phyloP scores from a whole-genome alignment of 2,888 invertebrate genomes.

The Heteromyza rotundicornis region DNA sequence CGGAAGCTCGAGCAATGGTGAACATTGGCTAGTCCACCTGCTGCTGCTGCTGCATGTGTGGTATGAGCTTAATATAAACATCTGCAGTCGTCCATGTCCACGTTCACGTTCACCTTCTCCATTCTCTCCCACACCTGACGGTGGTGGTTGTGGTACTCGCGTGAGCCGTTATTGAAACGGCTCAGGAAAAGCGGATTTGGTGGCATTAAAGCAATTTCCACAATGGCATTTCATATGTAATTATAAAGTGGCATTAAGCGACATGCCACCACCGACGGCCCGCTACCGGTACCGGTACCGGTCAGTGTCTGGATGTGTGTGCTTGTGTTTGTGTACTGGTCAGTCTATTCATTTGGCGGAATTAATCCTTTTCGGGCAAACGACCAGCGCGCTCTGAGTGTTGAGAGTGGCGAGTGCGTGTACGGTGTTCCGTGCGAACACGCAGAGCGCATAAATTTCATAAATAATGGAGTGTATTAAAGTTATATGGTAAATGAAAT shows the following conservation, averaged over 20 bases:
- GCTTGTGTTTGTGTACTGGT: not conserved
- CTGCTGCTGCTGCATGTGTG: not conserved
- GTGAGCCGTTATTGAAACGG: not conserved
- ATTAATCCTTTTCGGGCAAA: conserved; percentile 1
- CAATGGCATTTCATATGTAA: conserved; percentile 3
- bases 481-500: not conserved
- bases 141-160: not conserved
- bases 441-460: not conserved
- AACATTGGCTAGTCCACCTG: no score
- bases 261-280: not conserved
- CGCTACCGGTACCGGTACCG: not conserved
- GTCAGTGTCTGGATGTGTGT: not conserved
- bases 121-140: not conserved
- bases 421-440: not conserved
- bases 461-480: no score
- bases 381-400: no score
- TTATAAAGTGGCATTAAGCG: conserved; percentile 13
- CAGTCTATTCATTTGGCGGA: not conserved
- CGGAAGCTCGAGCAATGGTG: not conserved
- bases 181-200: conserved; percentile 7
- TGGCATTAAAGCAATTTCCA: conserved; percentile 15
- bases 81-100: not conserved
- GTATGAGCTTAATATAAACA: not conserved
- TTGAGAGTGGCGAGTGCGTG: no score
- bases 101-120: not conserved